Conservation (phyloP, 2,888 invertebrate species). For the Hymenopus coronatus region DNA sequence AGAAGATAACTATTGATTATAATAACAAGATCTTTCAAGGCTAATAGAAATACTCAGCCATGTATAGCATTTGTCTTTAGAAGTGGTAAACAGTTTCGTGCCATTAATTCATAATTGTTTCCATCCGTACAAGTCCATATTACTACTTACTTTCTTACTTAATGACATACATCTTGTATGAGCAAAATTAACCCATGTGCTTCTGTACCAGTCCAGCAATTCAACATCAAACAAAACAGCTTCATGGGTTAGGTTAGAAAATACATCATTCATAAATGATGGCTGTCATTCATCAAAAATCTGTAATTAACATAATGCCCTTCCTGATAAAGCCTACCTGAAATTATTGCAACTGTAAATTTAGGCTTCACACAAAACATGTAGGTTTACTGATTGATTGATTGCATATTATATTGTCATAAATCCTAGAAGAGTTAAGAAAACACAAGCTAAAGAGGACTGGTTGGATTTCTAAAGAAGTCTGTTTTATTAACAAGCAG, state of each 20-base stretch:
- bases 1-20: constrained; percentile 1
- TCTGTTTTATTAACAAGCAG: constrained; percentile 3
- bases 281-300: neutral
- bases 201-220: neutral
- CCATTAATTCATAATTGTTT: neutral
- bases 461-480: neutral
- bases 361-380: neutral
- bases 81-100: neutral
- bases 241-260: neutral
- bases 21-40: constrained; percentile 1
- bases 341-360: neutral
- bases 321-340: neutral
- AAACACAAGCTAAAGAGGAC: neutral
- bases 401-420: constrained; percentile 1
- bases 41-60: constrained; percentile 12
- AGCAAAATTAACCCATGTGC: constrained; percentile 4
- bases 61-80: neutral
- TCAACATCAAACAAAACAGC: neutral
- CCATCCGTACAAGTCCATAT: neutral
- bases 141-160: constrained; percentile 3
- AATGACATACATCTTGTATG: constrained; percentile 3
- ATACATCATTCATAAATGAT: neutral
- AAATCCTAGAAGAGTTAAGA: neutral
- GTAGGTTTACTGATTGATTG: neutral
- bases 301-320: neutral